Base-by-base conservation (phyloP, 2,888 invertebrate species). In the Lasius fuliginosus region DNA sequence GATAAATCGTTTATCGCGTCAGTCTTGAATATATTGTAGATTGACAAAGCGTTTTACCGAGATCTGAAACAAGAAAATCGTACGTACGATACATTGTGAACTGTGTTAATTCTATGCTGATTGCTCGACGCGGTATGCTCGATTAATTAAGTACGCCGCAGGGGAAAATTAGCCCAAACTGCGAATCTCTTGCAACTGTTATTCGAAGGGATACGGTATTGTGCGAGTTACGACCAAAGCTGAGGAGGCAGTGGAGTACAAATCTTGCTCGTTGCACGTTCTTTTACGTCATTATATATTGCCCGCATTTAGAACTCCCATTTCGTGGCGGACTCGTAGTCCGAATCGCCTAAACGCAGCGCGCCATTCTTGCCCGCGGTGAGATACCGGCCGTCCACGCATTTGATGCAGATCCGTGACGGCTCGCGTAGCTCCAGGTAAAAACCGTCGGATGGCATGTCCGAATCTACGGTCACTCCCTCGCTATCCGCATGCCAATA, bases 401-500 rank as follows among this genome's bases (percentile, higher is more conserved):
- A 97, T 95, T 97, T 98, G 95, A 99, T 98, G 95, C 98, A 98
- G 93, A 99, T 97, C 92, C 98, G 97, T 88, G 99, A 98, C 46
- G 99, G 98, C 95, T 98, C 99, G 91, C 98, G 97, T 92, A 99
- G 96, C 96, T 99, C 99, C 93, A 99, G 96, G 94, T 97, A 98
- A 96, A 99, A 99, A 75, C 98, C 98, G 92, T 97, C 97, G 68
- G 97, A 96, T 27, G 98, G 97, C 30, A 96, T 95, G 92, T 98
- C 98, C 40, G 98, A 97, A 95, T 99, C 99, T 85, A 98, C 98
- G 53, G 97, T 96, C 82, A 99, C 97, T 79, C 97, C 96, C 95
- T 99, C 99, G 91, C 97, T 97, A 94, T 98, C 98, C 79, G 98
- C 97, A 95, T 98, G 97, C 99, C 99, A 99, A 95, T 98, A 99